These are phyloP conservation scores for Ophioderma brevispina DNA, from an alignment of 35 echinoderm and acorn worm species.

Conservation along the genomic window DNA sequence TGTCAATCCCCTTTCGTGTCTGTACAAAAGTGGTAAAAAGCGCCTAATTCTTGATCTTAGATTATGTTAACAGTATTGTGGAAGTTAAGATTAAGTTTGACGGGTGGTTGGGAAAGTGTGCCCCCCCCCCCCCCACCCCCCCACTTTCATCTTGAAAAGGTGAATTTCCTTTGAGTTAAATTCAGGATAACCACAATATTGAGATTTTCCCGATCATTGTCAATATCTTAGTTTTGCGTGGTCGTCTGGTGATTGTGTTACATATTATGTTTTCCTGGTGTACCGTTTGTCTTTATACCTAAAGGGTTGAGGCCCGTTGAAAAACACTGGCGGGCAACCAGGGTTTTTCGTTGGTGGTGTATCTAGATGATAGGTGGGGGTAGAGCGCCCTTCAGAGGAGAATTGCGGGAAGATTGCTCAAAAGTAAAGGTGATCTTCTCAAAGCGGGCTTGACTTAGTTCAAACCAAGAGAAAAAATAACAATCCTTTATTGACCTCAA, in stretches of 20 bases:
- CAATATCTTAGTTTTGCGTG: neutral
- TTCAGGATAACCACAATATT: slow-evolving; percentile 5
- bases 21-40: slow-evolving; percentile 2
- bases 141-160: neutral
- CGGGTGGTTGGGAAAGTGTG: too few species aligned
- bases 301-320: neutral
- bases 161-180: neutral
- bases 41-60: neutral
- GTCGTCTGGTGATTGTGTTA: neutral
- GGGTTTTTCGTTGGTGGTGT: neutral
- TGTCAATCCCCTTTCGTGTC: neutral
- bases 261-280: neutral
- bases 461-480: too few species aligned
- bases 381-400: too few species aligned
- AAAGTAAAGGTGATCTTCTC: neutral
- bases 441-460: neutral
- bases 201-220: neutral
- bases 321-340: neutral
- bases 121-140: too few species aligned
- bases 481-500: too few species aligned
- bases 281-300: slow-evolving; percentile 7
- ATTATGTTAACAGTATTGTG: too few species aligned
- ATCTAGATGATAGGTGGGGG: neutral
- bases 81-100: too few species aligned
- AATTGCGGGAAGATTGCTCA: neutral